A percentile compares a stretch with the other conserved stretches of the same genome.
Evolutionary conservation across 2,888 invertebrate species (phyloP).

Genomic region (Meta bourneti): DNA sequence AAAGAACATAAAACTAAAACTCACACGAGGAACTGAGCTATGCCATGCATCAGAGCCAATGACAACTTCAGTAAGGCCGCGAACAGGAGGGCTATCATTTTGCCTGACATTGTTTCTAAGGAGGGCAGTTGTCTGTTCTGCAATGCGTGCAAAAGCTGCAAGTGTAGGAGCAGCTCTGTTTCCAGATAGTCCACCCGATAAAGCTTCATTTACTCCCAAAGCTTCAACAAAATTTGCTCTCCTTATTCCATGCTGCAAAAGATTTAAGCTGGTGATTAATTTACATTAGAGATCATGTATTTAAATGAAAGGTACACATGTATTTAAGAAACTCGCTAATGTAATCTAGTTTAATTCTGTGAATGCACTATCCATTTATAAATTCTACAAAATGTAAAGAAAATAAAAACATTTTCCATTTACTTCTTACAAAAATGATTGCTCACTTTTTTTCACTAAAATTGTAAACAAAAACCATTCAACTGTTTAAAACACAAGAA

Average conservation of each 20-base stretch:
- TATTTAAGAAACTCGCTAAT: too few species aligned
- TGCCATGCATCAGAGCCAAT: conserved; percentile 85
- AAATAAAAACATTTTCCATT: too few species aligned
- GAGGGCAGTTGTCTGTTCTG: conserved; percentile 39
- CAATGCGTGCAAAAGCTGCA: conserved; percentile 53
- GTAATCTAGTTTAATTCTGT: too few species aligned
- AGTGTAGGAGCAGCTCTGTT: conserved; percentile 35
- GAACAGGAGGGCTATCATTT: conserved; percentile 7
- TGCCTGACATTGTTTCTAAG: conserved; percentile 19
- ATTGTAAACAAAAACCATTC: too few species aligned
- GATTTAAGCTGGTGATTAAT: not conserved
- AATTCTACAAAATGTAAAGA: too few species aligned
- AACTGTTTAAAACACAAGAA: too few species aligned
- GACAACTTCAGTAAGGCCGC: conserved; percentile 82
- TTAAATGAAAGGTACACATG: too few species aligned
- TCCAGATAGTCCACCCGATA: conserved; percentile 19
- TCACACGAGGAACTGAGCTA: conserved; percentile 84
- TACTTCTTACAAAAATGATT: too few species aligned
- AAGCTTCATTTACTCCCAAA: conserved; percentile 26
- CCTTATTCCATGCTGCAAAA: conserved; percentile 10
- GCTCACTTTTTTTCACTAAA: too few species aligned
- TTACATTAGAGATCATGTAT: too few species aligned
- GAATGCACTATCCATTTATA: too few species aligned
- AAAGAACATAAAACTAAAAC: not conserved
- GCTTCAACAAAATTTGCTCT: conserved; percentile 24